Conservation (phyloP, 2,888 invertebrate species). For the Vannuccia rotundouncinata region DNA sequence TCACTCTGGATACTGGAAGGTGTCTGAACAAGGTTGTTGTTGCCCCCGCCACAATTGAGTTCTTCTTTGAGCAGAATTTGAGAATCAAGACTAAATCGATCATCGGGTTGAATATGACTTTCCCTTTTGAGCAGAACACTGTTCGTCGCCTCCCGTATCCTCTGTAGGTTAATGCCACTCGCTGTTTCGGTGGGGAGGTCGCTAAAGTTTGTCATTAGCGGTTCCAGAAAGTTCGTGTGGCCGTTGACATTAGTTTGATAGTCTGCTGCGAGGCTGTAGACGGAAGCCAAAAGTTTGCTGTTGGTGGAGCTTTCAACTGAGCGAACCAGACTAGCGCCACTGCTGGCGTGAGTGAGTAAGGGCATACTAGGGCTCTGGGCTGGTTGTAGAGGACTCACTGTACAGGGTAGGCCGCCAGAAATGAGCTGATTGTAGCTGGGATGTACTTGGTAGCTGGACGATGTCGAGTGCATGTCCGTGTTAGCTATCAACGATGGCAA, state of each 20-base stretch:
- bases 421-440: slow-evolving; percentile 10
- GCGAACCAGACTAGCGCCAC: background rate
- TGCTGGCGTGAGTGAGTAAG: background rate
- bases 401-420: background rate
- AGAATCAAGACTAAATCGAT: background rate
- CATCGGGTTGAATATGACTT: background rate
- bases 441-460: background rate
- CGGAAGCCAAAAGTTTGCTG: background rate
- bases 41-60: background rate
- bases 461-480: background rate
- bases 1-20: slow-evolving; percentile 3
- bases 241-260: background rate
- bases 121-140: background rate
- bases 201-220: background rate
- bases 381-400: background rate
- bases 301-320: background rate
- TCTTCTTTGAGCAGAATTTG: background rate
- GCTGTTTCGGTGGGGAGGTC: background rate
- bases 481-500: background rate
- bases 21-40: background rate
- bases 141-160: background rate
- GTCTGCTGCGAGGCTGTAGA: background rate
- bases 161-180: background rate
- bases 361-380: background rate
- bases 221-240: background rate